These are phyloP conservation scores for Acrocephalus scirpaceus DNA, from an alignment of 2,797 vertebrate species.

Conservation along the genomic window DNA sequence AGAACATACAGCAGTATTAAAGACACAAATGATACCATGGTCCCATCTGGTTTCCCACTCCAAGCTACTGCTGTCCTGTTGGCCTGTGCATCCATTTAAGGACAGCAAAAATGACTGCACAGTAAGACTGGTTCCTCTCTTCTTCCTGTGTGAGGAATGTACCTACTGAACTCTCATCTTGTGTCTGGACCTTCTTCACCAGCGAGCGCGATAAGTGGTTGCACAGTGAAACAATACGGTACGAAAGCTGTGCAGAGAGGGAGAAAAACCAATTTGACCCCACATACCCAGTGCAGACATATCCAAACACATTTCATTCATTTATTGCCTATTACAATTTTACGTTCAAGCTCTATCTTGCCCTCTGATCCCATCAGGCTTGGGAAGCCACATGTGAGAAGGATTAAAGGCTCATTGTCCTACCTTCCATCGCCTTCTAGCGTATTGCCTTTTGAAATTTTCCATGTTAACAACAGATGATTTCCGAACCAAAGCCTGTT, in stretches of 20 bases:
- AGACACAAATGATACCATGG: fast-evolving
- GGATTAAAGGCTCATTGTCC: background rate
- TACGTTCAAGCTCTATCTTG: background rate
- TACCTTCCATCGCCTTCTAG: constrained; percentile 94
- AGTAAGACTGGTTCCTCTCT: background rate
- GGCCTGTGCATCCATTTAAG: background rate
- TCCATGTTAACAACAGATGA: constrained; percentile 92
- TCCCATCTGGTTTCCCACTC: background rate
- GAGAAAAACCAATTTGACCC: background rate
- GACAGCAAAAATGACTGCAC: background rate
- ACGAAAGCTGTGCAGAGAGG: constrained; percentile 83
- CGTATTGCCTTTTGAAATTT: constrained; percentile 92
- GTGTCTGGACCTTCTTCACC: constrained; percentile 83
- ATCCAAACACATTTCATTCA: background rate
- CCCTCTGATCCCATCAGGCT: background rate
- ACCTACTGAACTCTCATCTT: constrained; percentile 78
- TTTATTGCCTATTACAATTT: background rate
- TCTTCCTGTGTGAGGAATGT: background rate
- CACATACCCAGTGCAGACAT: background rate
- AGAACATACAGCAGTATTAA: background rate
- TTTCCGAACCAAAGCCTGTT: constrained; percentile 90
- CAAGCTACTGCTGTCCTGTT: background rate
- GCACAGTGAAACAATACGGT: constrained; percentile 90
- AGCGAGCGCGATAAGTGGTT: constrained; percentile 89
- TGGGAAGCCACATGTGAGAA: background rate